Evolutionary conservation across 2,113 vertebrate species (phyloP).

Genomic region (Tiliqua scincoides): DNA sequence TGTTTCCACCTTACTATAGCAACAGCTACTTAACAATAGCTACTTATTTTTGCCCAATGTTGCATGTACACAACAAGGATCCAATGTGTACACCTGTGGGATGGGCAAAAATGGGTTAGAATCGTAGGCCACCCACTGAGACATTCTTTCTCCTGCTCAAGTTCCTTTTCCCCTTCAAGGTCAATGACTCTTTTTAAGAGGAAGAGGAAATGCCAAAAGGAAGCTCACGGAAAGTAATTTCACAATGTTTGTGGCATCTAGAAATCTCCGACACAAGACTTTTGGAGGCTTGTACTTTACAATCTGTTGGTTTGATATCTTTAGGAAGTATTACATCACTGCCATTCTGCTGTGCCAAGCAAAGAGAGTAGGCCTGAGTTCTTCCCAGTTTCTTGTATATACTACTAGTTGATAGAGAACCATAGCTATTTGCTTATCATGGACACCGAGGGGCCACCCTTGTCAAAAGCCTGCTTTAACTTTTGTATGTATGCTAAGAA

Average conservation of each 20-base stretch:
- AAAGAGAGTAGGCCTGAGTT: too few relatives aligned
- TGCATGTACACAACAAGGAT: too few relatives aligned
- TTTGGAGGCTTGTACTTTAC: background rate
- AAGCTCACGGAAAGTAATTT: background rate
- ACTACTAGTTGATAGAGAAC: background rate
- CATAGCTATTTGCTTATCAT: background rate
- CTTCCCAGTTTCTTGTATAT: background rate
- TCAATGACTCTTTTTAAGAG: background rate
- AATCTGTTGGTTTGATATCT: background rate
- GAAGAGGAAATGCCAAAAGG: background rate
- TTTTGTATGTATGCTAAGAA: background rate
- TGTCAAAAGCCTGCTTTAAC: background rate
- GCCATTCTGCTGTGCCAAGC: too few relatives aligned
- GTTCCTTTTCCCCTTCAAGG: background rate
- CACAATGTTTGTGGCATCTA: background rate
- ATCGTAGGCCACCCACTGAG: too few relatives aligned
- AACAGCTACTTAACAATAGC: background rate
- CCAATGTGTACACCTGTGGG: too few relatives aligned
- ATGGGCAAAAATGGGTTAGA: too few relatives aligned
- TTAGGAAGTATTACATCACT: too few relatives aligned
- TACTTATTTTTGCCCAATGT: too few relatives aligned
- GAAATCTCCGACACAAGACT: background rate
- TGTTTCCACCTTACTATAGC: background rate
- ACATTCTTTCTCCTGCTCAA: background rate
- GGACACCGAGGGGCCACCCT: too few relatives aligned